Evolutionary conservation across 2,888 invertebrate genomes (phyloP), one percentile per base, ranked within the genome.

Genomic region (Ormyrus nitidulus): DNA sequence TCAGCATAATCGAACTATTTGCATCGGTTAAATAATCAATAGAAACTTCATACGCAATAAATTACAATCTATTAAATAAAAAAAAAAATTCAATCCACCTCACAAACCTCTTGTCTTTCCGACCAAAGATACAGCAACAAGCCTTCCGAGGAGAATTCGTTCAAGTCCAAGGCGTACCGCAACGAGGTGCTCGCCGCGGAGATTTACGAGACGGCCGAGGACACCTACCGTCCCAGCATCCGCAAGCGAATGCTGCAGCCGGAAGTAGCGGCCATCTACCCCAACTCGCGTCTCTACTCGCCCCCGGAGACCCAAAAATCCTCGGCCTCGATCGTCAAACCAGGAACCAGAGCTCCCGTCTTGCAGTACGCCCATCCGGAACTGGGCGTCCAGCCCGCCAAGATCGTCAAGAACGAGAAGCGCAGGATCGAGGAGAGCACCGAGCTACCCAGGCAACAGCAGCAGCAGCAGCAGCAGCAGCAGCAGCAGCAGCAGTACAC

Each of bases 321-420:
- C 59, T 92, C 93, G 6, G 91, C 92, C 0, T 91, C 93, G 0
- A 92, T 93, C 7, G 93, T 95, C 81, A 95, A 94, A 81, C 94
- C 95, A 84, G 94, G 95, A 51, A 94, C 94, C 0, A 91, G 95
- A 59, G 94, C 94, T 46, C 95, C 96, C 0, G 95, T 96, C 4
- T 91, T 95, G 0, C 95, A 95, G 85, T 96, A 96, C 86, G 95
- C 95, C 0, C 95, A 96, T 87, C 96, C 96, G 0, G 96, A 96
- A 85, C 90, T 95, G 6, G 96, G 95, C 11, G 94, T 95, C 0
- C 95, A 96, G 87, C 94, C 95, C 0, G 95, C 95, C 0, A 94
- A 94, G 74, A 87, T 88, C 9, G 64, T 88, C 9, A 89, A 89
- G 75, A 89, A 85, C 70, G 89, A 89, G 83, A 90, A 87, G 77